Evolutionary conservation across 2,113 vertebrate genomes (phyloP), one percentile per base, ranked within the genome.

Genomic region (Tricholaema leucomelas): DNA sequence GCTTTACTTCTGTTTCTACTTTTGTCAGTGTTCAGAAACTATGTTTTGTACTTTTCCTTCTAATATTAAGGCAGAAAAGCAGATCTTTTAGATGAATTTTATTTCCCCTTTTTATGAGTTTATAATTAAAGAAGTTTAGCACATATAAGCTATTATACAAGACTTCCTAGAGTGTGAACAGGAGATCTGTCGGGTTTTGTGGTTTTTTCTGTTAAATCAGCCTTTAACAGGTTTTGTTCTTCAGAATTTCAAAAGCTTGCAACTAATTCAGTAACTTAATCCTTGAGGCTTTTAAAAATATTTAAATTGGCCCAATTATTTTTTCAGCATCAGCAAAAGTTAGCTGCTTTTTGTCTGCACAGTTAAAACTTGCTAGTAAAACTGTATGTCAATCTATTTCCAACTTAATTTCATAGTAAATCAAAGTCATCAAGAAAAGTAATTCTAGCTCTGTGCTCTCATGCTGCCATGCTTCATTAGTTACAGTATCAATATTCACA

Each of bases 71-170:
- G 40, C 46, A 82, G 54, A 91, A 95, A 91, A 88, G 3, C 11
- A 85, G 40, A 21, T 61, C n/a, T 66, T 79, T 66, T 20, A 71
- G 24, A 79, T 70, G 38, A 6, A 72, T 86, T 82, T 86, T 88
- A 64, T 91, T 91, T 90, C 5, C 0, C 9, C 21, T 90, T 65
- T 85, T 84, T 35, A 91, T 81, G 85, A 92, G 83, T 83, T 86
- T 85, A 58, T 81, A 90, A 94, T 93, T 86, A 84, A 90, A 85
- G 69, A 83, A 40, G 52, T 88, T 93, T 83, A 88, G 40, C 78
- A 90, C 31, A 93, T 75, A 76, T 88, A 94, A 92, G 54, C 38
- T 40, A 73, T 81, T 81, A 58, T 70, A 91, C 66, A 90, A 85
- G 83, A 58, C 66, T 85, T 94, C 75, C 59, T 78, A n/a, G 60